Evolutionary conservation across 2,888 invertebrate genomes (phyloP).

Genomic region (Nudaria mundana): DNA sequence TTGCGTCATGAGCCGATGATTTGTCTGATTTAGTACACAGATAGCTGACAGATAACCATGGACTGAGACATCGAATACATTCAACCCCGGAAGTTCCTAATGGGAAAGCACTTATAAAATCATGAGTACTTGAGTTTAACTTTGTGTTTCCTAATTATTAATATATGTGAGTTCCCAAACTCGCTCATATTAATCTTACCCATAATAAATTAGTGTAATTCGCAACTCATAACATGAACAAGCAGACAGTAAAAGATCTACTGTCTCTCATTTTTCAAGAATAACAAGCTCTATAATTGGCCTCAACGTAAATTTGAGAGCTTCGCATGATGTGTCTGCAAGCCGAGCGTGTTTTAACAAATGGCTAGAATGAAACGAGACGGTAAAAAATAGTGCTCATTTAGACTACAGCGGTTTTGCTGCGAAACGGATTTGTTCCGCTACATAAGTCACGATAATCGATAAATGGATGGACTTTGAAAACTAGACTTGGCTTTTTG

Average conservation of each 20-base stretch:
- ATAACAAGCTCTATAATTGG: slow-evolving; percentile 70
- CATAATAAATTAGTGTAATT: slow-evolving; percentile 2
- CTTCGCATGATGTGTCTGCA: slow-evolving; percentile 45
- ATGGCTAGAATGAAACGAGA: slow-evolving; percentile 33
- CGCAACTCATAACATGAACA: slow-evolving; percentile 1
- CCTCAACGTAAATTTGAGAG: slow-evolving; percentile 56
- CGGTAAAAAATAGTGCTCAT: slow-evolving; percentile 38
- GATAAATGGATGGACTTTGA: slow-evolving; percentile 24
- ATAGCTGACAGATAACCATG: too few species aligned
- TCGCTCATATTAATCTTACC: slow-evolving; percentile 20
- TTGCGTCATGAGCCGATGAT: too few species aligned
- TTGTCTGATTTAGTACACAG: too few species aligned
- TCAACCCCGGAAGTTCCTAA: too few species aligned
- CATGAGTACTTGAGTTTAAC: too few species aligned
- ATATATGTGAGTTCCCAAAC: too few species aligned
- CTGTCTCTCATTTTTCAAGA: slow-evolving; percentile 58
- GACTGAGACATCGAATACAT: too few species aligned
- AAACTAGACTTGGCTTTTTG: slow-evolving; percentile 21
- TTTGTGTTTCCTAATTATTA: too few species aligned
- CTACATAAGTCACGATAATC: slow-evolving; percentile 33
- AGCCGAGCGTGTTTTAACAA: slow-evolving; percentile 33
- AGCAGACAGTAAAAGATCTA: slow-evolving; percentile 38
- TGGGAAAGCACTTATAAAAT: too few species aligned
- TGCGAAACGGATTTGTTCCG: slow-evolving; percentile 33
- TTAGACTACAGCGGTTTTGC: slow-evolving; percentile 24